Base-by-base conservation (phyloP, 2,113 vertebrate species). In the Etheostoma cragini region DNA sequence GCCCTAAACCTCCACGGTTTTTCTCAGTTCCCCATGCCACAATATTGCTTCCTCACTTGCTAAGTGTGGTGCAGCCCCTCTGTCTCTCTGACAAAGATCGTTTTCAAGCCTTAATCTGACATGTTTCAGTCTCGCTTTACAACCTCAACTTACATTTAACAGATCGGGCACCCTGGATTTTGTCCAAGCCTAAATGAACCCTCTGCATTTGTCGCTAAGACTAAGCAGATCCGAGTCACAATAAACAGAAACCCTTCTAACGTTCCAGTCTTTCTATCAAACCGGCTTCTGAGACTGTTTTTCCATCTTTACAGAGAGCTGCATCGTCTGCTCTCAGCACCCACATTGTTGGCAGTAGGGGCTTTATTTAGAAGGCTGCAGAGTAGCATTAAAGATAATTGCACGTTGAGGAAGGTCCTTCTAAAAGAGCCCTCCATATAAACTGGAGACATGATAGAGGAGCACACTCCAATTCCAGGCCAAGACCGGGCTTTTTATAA, bases 321-420 rank as follows among this genome's bases (percentile, higher is more conserved):
- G 78, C 86, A 80, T 70, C 65, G 83, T 93, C 90, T 91, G 86
- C 85, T 87, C 87, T 84, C 79, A 58, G 91, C 93, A 89, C 89
- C 92, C 93, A 91, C 90, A 93, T 80, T 89, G 91, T 83, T 95
- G 91, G 93, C 87, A 92, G 88, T 64, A 77, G 81, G 84, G 84
- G 85, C 92, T 95, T 94, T 95, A 95, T 95, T 95, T 95, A 94
- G 95, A 94, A 91, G 89, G 80, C 92, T 93, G 90, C 87, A 91
- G 94, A 93, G 94, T 94, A 94, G 92, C 93, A 95, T 95, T 96
- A 95, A 95, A 93, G 90, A 96, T 95, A 96, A 96, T 96, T 95
- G 92, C 90, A 95, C 60, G 91, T 93, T 94, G 82, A 94, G 90
- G 90, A 93, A 92, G 89, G 89, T 89, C 91, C 87, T 92, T 93